These are phyloP conservation scores for Tenthredo notha DNA, from an alignment of 2,888 invertebrate species.

Conservation along the genomic window DNA sequence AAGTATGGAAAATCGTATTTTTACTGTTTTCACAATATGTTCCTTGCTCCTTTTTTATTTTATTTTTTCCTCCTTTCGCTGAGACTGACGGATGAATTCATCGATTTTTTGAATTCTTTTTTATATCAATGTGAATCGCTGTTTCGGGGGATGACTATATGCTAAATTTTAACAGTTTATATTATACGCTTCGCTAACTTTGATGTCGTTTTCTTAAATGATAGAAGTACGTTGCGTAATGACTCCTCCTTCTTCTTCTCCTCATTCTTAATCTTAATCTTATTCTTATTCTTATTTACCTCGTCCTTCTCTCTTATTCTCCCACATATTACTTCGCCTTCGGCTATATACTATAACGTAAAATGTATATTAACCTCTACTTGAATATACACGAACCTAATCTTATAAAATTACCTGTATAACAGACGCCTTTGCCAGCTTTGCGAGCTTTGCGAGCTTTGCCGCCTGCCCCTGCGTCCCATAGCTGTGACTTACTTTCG, in stretches of 20 bases:
- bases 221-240: slow-evolving; percentile 71
- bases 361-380: slow-evolving; percentile 5
- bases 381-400: slow-evolving; percentile 5
- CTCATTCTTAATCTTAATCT: not conserved
- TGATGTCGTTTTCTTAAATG: slow-evolving; percentile 69
- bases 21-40: not conserved
- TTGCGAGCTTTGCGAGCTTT: too few species aligned
- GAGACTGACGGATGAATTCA: not conserved
- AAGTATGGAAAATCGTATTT: not conserved
- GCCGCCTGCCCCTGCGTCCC: not conserved
- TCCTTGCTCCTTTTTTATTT: not conserved
- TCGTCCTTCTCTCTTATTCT: not conserved
- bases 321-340: not conserved
- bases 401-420: slow-evolving; percentile 8
- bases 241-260: slow-evolving; percentile 9
- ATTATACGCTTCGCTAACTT: slow-evolving; percentile 67
- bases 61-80: not conserved
- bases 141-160: slow-evolving; percentile 50
- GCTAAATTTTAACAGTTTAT: slow-evolving; percentile 56
- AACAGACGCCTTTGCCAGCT: slow-evolving; percentile 14
- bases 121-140: not conserved
- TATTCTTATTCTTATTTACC: not conserved
- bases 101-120: not conserved
- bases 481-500: not conserved
- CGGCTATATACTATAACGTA: not conserved